Base-by-base conservation (phyloP, 1,140 invertebrate species). In the Hylyphantes graminicola region DNA sequence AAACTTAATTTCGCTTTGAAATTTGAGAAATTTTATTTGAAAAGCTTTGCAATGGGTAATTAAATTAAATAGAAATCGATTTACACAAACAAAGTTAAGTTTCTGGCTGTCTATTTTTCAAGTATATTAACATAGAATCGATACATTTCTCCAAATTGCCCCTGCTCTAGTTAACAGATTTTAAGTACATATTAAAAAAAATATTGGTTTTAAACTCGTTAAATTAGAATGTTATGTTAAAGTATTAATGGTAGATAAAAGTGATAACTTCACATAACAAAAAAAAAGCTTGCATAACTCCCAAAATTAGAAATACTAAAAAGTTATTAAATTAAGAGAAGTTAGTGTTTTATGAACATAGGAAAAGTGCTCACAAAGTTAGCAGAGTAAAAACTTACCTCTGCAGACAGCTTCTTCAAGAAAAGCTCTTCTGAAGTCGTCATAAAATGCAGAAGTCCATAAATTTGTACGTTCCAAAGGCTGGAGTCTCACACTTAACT, bases 381-480 rank as follows among this genome's bases (percentile, higher is more conserved):
- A 59, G 11, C n/a, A 3, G 21, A 19, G 19, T 65, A 63, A 8
- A 76, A 76, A 63, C 7, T 80, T 80, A 80, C 77, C 67, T 70
- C 70, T 80, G 2, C 55, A 19, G 12, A 70, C 55, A 59, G 65
- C 65, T 70, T 80, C 19, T 35, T 68, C n/a, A 2, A 80, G 61
- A n/a, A 70, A 48, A 10, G 35, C 12, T 57, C 61, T 80, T 65
- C 55, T 68, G 13, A 57, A 80, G 7, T 50, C 65, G 7, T 80
- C 65, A 61, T 80, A 70, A 15, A 57, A 59, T 10, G 35, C 67
- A 53, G 53, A 11, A 70, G n/a, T 57, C 65, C 77, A 70, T 7
- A 70, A n/a, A 57, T 61, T 70, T n/a, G 77, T 70, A 9, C n/a
- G 53, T 50, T 80, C 77, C 8, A 80, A 21, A 55, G 77, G 77